Evolutionary conservation across 2,113 vertebrate species (phyloP).

Genomic region (Phocoena phocoena): DNA sequence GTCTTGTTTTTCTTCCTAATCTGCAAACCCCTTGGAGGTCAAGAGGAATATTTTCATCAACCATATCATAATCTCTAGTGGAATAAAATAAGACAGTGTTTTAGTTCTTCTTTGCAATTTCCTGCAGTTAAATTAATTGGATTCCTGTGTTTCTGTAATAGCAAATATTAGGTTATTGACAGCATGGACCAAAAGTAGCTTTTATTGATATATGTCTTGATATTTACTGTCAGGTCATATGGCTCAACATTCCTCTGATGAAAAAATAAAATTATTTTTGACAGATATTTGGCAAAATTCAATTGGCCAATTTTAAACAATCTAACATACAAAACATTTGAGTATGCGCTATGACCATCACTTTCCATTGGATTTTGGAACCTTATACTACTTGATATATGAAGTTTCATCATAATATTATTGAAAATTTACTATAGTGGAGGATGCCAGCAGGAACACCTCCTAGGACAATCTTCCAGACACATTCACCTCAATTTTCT

Average conservation of each 20-base stretch:
- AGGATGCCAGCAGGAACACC: fast-evolving
- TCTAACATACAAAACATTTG: neutral
- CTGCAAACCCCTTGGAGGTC: neutral
- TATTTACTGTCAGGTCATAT: neutral
- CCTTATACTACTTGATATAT: neutral
- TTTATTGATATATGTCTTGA: neutral
- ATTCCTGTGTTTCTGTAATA: neutral
- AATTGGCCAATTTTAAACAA: neutral
- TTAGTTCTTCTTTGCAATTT: neutral
- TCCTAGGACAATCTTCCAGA: neutral
- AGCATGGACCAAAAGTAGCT: neutral
- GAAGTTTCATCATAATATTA: neutral
- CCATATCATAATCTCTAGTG: neutral
- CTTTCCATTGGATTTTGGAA: neutral
- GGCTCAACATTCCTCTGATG: neutral
- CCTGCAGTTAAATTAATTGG: neutral
- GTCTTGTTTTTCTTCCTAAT: neutral
- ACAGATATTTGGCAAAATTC: neutral
- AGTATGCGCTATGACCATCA: neutral
- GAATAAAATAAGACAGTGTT: neutral
- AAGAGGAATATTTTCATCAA: neutral
- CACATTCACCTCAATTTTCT: neutral
- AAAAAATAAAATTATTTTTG: neutral
- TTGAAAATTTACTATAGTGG: neutral
- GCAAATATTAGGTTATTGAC: neutral